A percentile compares a stretch with the other conserved stretches of the same genome.
Evolutionary conservation across 2,888 invertebrate genomes (phyloP).

Genomic region (Ptilodon capucinus): DNA sequence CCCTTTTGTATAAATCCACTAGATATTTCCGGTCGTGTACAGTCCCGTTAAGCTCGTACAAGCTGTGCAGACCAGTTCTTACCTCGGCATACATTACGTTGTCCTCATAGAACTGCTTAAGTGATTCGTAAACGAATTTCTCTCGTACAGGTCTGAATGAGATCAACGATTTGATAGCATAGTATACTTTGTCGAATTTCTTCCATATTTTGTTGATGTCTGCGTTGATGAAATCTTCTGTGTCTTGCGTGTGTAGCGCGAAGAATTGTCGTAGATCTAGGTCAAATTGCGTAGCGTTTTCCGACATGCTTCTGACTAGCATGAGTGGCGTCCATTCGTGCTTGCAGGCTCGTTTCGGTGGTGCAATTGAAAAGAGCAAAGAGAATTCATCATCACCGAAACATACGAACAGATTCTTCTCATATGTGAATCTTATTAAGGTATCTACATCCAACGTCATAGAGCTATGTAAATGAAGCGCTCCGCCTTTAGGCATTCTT

Average conservation of each 20-base stretch:
- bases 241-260: constrained; percentile 75
- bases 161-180: constrained; percentile 77
- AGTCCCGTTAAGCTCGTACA: constrained; percentile 86
- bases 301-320: constrained; percentile 67
- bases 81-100: constrained; percentile 88
- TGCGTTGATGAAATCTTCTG: constrained; percentile 48
- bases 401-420: constrained; percentile 84
- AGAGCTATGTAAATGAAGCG: constrained; percentile 87
- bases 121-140: constrained; percentile 83
- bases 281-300: constrained; percentile 76
- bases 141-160: constrained; percentile 84
- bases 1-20: constrained; percentile 78
- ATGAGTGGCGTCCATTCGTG: constrained; percentile 75
- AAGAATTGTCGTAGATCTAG: constrained; percentile 75
- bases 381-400: constrained; percentile 45
- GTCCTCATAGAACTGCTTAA: constrained; percentile 85
- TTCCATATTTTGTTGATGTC: constrained; percentile 84
- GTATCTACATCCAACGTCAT: constrained; percentile 83
- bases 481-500: constrained; percentile 89
- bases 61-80: constrained; percentile 79
- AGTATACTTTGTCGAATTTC: constrained; percentile 80
- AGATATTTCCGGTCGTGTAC: constrained; percentile 76
- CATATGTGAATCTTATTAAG: constrained; percentile 84
- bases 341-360: constrained; percentile 56
- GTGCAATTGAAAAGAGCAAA: constrained; percentile 59